Evolutionary conservation across 2,797 vertebrate species (phyloP).

Genomic region (Sebastes hopkinsi): DNA sequence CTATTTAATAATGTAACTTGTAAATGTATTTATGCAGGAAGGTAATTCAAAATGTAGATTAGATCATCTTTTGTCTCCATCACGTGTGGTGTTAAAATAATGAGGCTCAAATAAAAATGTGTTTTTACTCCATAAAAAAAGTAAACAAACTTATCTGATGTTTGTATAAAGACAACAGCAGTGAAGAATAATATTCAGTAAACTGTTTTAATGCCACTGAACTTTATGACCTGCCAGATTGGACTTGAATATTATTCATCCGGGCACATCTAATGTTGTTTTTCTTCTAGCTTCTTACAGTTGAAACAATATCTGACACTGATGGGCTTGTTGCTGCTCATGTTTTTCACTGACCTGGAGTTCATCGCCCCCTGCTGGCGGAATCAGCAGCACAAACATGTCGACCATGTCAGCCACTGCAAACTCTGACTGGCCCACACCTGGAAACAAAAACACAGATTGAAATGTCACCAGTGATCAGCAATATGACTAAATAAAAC

Average conservation of each 20-base stretch:
- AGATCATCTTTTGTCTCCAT: background rate
- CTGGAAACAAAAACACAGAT: conserved; percentile 29
- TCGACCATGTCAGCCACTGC: conserved; percentile 99
- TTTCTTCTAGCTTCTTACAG: background rate
- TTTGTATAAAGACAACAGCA: background rate
- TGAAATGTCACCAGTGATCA: background rate
- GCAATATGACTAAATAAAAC: fast-evolving
- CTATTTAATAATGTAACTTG: background rate
- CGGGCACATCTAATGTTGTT: background rate
- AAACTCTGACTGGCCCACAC: conserved; percentile 97
- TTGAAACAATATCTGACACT: background rate
- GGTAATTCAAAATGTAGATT: background rate
- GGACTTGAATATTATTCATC: background rate
- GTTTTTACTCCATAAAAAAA: background rate
- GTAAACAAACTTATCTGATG: background rate
- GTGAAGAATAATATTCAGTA: background rate
- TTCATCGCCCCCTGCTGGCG: conserved; percentile 98
- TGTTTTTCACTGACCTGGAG: conserved; percentile 87
- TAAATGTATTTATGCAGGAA: background rate
- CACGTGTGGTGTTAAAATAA: background rate
- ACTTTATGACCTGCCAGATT: background rate
- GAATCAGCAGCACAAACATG: conserved; percentile 96
- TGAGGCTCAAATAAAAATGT: background rate
- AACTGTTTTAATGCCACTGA: background rate
- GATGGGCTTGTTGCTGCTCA: background rate